Evolutionary conservation across 2,888 invertebrate genomes (phyloP), one percentile per base, ranked within the genome.

Genomic region (Drosophila borborema): DNA sequence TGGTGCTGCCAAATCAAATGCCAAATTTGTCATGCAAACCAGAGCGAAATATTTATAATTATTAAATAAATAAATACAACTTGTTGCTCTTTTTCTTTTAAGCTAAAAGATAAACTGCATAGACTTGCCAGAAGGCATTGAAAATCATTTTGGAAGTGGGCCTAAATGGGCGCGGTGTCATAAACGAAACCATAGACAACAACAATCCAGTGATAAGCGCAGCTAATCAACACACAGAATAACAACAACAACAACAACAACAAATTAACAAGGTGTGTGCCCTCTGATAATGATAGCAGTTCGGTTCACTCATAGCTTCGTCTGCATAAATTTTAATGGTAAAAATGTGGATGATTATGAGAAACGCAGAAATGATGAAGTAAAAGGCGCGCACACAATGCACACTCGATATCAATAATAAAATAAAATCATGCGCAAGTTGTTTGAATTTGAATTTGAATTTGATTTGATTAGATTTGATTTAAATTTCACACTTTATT

Each of bases 171-270:
- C 54, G 77, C 45, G 78, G 71, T 58, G 16, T 38, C 54, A 71
- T 78, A 66, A 68, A 67, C 56, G 56, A 63, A 64, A 61, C 64
- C 67, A 64, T 45, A 45, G 60, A 64, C 55, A 65, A 54, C 55
- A 65, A 54, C 38, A 64, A 69, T 54, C 60, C 63, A 51, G 53
- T 49, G 76, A 79, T 77, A 77, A 79, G 76, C 59, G 64, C 62
- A 51, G 36, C 40, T 73, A 79, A 80, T 79, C 77, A 70, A 64
- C 63, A 74, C 53, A 9, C 56, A 34, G 9, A 60, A 60, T 40
- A 14, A 68, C 9, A 66, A 54, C 38, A 64, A 62, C 54, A 63
- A 34, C 5, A 14, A 68, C 10, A 66, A 49, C 38, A 64, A 59
- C 54, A 63, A 34, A 28, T 4, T 8, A 60, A 40, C 34, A 55